Conservation (phyloP, 2,797 vertebrate species). For the Discoglossus pictus region DNA sequence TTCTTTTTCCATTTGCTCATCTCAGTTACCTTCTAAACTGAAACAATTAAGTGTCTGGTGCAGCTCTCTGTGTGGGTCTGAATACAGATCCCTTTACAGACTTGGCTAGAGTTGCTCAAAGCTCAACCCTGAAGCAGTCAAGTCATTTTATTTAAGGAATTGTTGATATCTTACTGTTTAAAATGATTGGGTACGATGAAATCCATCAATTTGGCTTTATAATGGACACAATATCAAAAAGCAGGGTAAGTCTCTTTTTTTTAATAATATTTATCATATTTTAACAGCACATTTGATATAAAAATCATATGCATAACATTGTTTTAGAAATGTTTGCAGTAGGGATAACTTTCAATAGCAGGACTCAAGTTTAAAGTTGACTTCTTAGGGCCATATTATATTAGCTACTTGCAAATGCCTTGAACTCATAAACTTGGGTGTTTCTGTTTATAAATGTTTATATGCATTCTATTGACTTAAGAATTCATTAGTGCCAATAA, state of each 20-base stretch:
- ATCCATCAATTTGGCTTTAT: slow-evolving; percentile 82
- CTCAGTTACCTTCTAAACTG: background rate
- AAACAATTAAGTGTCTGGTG: background rate
- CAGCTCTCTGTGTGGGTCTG: background rate
- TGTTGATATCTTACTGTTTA: background rate
- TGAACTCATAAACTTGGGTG: no score
- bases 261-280: no score
- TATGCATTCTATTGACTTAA: no score
- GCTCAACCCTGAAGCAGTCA: background rate
- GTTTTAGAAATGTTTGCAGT: no score
- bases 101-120: background rate
- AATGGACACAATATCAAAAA: slow-evolving; percentile 81
- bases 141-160: background rate
- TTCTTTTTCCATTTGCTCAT: slow-evolving; percentile 42
- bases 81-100: background rate
- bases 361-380: no score
- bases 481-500: no score
- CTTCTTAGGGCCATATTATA: no score
- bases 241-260: slow-evolving; percentile 82
- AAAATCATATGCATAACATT: no score
- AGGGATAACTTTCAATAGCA: no score
- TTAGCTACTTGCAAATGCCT: no score
- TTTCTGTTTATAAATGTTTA: no score
- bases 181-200: slow-evolving; percentile 79
- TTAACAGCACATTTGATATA: no score